Base-by-base conservation (phyloP, 2,113 vertebrate genomes). In the Micromys minutus region DNA sequence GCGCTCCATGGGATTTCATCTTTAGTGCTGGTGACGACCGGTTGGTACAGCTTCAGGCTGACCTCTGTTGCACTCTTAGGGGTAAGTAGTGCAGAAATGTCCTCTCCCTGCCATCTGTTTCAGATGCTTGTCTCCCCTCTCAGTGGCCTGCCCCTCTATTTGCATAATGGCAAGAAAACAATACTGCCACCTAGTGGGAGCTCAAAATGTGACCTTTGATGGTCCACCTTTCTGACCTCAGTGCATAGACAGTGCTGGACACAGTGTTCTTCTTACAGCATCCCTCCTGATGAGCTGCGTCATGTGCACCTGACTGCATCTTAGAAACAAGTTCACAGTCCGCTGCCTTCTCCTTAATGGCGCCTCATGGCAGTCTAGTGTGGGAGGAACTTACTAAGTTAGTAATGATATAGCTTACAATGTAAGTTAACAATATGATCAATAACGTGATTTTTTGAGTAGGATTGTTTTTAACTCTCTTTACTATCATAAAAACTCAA, bases 141-240 rank as follows among this genome's bases (percentile, higher is more conserved):
- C 10, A 15, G 63, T 21, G 87, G 69, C 84, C 22, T 80, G 71
- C 93, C 65, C 24, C 94, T 63, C 24, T 0, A 96, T 50, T 96
- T 97, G 93, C 96, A 86, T 13, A 61, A 93, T 79, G 93, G 96
- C 93, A 92, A 97, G 98, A 97, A 98, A 98, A 50, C 98, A 98
- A 98, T 97, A 97, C 98, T 98, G 98, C 98, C 98, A 98, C 97
- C 98, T 98, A 98, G 98, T 98, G 98, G 98, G 96, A 96, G 67
- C 94, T 96, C 94, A 85, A 59, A 95, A 95, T 97, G 96, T 97
- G 98, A 97, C 95, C 96, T 97, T 83, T 34, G 24, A 1, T 16
- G 59, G 85, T 96, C 90, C 96, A 96, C 97, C 94, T 92, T n/a
- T 76, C 88, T 95, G 79, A 96, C 84, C 74, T 89, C 47, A 47